Percentiles rank a stretch among this genome's conserved stretches.
phyloP scores from a whole-genome alignment of 2,113 vertebrate genomes.

The Chamaetylas fuelleborni region DNA sequence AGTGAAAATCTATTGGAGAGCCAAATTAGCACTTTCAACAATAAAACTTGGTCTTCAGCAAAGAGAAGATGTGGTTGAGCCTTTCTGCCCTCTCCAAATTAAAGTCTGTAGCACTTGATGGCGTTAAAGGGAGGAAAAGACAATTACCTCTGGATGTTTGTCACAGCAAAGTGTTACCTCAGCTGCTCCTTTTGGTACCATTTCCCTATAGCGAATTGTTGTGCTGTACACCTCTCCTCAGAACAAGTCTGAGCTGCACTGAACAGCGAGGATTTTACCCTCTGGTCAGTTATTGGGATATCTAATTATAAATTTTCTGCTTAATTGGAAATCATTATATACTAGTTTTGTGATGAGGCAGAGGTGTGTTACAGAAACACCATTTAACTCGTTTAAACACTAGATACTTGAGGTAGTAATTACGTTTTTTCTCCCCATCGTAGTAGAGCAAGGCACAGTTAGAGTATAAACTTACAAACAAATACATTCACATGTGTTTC shows the following conservation, averaged over 20 bases:
- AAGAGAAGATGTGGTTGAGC: neutral
- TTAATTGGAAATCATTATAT: neutral
- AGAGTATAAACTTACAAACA: neutral
- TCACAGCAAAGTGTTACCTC: neutral
- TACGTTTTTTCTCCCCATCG: neutral
- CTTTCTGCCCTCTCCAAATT: neutral
- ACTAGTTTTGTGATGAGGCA: neutral
- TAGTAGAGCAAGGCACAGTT: neutral
- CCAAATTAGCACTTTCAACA: neutral
- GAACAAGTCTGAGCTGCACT: neutral
- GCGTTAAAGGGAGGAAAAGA: neutral
- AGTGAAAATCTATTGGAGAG: neutral
- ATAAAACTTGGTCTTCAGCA: constrained; percentile 3
- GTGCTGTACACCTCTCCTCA: neutral
- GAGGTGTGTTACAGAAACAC: neutral
- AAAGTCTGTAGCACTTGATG: neutral
- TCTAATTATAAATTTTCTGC: neutral
- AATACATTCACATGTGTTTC: neutral
- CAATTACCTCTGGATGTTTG: neutral
- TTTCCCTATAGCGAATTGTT: neutral
- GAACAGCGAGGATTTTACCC: neutral
- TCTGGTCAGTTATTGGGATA: neutral
- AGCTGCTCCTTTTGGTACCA: neutral
- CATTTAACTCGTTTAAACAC: neutral
- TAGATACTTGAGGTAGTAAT: neutral